Conservation (phyloP, 1,140 invertebrate genomes). For the Sarcophaga bullata region DNA sequence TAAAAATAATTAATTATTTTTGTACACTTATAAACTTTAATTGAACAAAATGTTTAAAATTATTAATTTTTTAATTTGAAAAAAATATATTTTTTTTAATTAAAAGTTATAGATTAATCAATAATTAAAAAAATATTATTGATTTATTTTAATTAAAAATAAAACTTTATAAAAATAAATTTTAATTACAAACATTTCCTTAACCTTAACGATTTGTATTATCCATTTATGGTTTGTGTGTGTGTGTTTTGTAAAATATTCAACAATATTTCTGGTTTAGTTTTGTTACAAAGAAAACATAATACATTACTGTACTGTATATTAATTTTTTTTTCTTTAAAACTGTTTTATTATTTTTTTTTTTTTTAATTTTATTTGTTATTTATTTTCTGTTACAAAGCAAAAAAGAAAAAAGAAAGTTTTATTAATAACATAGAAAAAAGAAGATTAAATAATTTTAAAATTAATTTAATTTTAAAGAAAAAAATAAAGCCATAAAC, state of each 20-base stretch:
- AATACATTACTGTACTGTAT: background rate
- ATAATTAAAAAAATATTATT: too few relatives aligned
- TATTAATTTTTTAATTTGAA: too few relatives aligned
- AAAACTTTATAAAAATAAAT: background rate
- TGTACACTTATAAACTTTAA: too few relatives aligned
- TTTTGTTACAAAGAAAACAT: background rate
- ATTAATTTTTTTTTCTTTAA: constrained; percentile 6
- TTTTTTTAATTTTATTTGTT: background rate
- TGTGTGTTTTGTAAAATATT: background rate
- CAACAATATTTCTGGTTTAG: background rate
- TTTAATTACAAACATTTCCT: too few relatives aligned
- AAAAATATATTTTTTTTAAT: too few relatives aligned
- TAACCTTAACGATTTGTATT: background rate
- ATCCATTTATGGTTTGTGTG: background rate
- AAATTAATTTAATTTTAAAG: too few relatives aligned
- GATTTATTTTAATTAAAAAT: background rate
- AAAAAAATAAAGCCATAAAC: background rate
- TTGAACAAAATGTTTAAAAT: too few relatives aligned
- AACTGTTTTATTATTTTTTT: constrained; percentile 10
- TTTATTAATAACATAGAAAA: background rate
- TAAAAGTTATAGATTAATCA: too few relatives aligned
- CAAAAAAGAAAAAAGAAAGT: background rate
- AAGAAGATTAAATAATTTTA: too few relatives aligned
- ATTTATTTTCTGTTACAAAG: background rate
- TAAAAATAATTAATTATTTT: too few relatives aligned